Evolutionary conservation across 2,888 invertebrate genomes (phyloP), one percentile per base, ranked within the genome.

Genomic region (Teleogryllus oceanicus): DNA sequence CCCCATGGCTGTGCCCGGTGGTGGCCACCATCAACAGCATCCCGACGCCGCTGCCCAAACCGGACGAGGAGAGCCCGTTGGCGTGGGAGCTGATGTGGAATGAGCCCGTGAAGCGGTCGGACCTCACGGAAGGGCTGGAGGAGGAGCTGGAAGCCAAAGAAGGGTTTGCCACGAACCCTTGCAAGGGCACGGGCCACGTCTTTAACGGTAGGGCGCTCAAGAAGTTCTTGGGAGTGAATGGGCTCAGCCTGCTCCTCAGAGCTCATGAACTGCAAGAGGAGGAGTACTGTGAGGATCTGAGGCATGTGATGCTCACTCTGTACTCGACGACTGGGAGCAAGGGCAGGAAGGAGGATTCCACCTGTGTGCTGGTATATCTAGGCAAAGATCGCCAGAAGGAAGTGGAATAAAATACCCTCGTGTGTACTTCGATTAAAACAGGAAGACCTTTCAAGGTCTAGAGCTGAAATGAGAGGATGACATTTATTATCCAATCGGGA

Each of bases 11-110:
- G 82, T 92, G 92, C 83, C 92, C 92, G 0, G 88, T 90, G 49
- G 88, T 92, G 74, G 86, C 89, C 2, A 90, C 90, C 18, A 92
- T 94, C 51, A 91, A 92, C 85, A 89, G 90, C 81, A 91, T 94
- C 81, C 93, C 92, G 0, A 88, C 88, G 75, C 92, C 92, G 0
- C 87, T 94, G 76, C 85, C 88, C 49, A 89, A 91, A 80, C 94
- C 93, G 0, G 92, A 92, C 77, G 88, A 88, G 75, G 91, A 93
- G 85, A 92, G 92, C 85, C 89, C 90, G n/a, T 87, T 94, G 79
- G 93, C 94, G 2, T 94, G 94, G 94, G 93, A 94, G 84, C 87
- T 94, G 37, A 88, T 94, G 87, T 94, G 94, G 94, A 94, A 93
- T 85, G 94, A 94, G 85, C 94, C 94, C 1, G 85, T 91, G 78